phyloP scores from a whole-genome alignment of 2,113 vertebrate species.

The Phyllostomus hastatus region DNA sequence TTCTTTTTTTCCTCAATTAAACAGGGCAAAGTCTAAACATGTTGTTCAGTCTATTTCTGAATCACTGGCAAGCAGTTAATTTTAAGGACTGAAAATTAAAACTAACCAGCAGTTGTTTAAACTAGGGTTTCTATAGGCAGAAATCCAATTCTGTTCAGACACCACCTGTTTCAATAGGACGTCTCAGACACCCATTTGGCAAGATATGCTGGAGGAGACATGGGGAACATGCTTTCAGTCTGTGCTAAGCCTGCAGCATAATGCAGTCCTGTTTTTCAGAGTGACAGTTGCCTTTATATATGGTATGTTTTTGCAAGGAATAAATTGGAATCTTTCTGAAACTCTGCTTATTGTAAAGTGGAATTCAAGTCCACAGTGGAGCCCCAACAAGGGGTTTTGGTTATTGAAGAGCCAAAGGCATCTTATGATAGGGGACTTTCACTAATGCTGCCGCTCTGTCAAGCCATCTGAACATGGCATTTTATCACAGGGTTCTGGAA shows the following conservation, averaged over 20 bases:
- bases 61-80: slow-evolving; percentile 64
- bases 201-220: slow-evolving; percentile 41
- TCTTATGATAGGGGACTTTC: slow-evolving; percentile 2
- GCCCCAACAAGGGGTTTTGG: background rate
- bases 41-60: slow-evolving; percentile 56
- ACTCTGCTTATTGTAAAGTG: slow-evolving; percentile 39
- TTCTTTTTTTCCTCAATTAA: slow-evolving; percentile 45
- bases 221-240: slow-evolving; percentile 61
- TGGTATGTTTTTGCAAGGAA: slow-evolving; percentile 46
- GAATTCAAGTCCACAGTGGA: background rate
- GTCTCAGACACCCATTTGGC: slow-evolving; percentile 63
- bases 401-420: slow-evolving; percentile 19
- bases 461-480: background rate
- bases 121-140: slow-evolving; percentile 61
- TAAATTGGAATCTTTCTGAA: slow-evolving; percentile 50
- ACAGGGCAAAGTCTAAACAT: slow-evolving; percentile 63
- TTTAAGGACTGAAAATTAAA: slow-evolving; percentile 66
- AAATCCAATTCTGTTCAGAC: slow-evolving; percentile 57
- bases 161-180: slow-evolving; percentile 63
- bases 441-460: background rate
- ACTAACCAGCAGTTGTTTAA: slow-evolving; percentile 65
- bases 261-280: slow-evolving; percentile 25
- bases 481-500: background rate
- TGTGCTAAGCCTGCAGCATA: slow-evolving; percentile 48
- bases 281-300: slow-evolving; percentile 47